Evolutionary conservation across 2,113 vertebrate species (phyloP).

Genomic region (Paramisgurnus dabryanus): DNA sequence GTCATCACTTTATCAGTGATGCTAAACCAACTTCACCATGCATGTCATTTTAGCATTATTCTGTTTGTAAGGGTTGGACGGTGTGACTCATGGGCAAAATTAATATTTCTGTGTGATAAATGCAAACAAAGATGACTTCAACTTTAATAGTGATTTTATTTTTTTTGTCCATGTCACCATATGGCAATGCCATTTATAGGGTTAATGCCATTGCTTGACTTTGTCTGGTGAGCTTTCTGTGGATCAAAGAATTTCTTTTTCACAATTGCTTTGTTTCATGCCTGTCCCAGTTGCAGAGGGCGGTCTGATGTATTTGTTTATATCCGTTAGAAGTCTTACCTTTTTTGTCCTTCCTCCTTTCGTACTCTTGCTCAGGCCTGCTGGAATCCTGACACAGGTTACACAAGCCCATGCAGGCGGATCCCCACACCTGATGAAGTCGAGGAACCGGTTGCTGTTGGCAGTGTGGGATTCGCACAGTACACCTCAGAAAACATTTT

Average conservation of each 20-base stretch:
- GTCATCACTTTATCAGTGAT: not conserved
- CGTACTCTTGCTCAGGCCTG: slow-evolving; percentile 57
- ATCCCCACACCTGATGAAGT: slow-evolving; percentile 83
- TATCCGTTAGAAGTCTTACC: not conserved
- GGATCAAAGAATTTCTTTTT: not conserved
- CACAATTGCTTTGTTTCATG: not conserved
- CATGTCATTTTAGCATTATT: not conserved
- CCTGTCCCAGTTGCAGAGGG: not conserved
- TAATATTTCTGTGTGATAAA: not conserved
- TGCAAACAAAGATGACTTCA: not conserved
- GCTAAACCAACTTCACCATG: not conserved
- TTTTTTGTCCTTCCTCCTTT: slow-evolving; percentile 15
- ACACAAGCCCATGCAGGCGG: slow-evolving; percentile 76
- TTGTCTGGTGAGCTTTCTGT: not conserved
- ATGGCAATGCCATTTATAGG: not conserved
- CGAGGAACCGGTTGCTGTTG: slow-evolving; percentile 61
- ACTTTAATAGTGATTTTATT: not conserved
- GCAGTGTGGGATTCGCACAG: slow-evolving; percentile 61
- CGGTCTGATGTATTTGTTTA: slow-evolving; percentile 28
- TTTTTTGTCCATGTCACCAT: not conserved
- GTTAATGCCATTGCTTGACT: not conserved
- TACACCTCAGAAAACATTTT: slow-evolving; percentile 69
- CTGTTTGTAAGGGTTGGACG: not conserved
- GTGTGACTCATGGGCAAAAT: not conserved
- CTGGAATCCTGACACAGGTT: slow-evolving; percentile 64